These are phyloP conservation scores for Aporophyla nigra DNA, from an alignment of 2,888 invertebrate genomes.

Conservation along the genomic window DNA sequence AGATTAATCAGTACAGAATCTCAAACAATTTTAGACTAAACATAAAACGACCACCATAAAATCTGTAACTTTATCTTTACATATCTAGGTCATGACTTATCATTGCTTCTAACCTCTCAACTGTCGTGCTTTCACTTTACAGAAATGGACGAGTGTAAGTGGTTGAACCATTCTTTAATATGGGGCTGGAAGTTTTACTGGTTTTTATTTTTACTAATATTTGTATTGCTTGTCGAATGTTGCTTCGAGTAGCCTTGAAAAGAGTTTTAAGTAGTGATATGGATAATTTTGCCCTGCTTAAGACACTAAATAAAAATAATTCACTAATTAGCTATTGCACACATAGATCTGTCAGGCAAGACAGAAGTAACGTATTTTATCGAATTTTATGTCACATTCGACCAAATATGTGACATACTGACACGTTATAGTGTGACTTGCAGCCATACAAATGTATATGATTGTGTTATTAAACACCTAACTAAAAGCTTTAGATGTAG, in stretches of 20 bases:
- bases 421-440: too few species aligned
- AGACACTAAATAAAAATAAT: conserved; percentile 17
- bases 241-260: conserved; percentile 54
- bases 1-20: conserved; percentile 16
- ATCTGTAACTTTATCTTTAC: conserved; percentile 14
- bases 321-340: conserved; percentile 2
- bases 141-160: conserved; percentile 91
- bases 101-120: conserved; percentile 85
- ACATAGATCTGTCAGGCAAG: neutral
- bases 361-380: neutral
- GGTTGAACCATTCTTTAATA: conserved; percentile 82
- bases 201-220: conserved; percentile 81
- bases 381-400: conserved; percentile 8
- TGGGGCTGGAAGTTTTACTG: conserved; percentile 82
- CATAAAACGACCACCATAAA: conserved; percentile 20
- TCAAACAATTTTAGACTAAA: conserved; percentile 7
- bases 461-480: conserved; percentile 5
- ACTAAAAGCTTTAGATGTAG: conserved; percentile 35
- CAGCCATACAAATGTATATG: neutral
- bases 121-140: conserved; percentile 90
- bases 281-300: conserved; percentile 26
- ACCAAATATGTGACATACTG: neutral
- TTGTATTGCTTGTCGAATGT: conserved; percentile 71
- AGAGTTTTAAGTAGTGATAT: conserved; percentile 20
- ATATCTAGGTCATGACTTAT: conserved; percentile 53